phyloP scores from a whole-genome alignment of 2,888 invertebrate species.

The Colostygia pectinataria region DNA sequence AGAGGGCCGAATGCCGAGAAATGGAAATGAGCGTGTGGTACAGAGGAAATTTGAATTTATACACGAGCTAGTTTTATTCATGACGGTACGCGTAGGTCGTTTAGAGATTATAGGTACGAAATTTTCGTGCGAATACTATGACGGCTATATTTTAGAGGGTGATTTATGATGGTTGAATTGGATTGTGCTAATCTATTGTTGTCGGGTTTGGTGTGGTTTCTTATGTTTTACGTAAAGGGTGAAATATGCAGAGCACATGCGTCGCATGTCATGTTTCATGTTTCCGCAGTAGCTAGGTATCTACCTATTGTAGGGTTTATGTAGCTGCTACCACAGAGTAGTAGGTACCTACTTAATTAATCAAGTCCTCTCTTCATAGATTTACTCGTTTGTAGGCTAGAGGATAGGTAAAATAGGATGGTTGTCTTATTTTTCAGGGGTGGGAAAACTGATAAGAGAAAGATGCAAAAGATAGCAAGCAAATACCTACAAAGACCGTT shows the following conservation, averaged over 20 bases:
- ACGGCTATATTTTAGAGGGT: conserved; percentile 44
- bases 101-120: conserved; percentile 54
- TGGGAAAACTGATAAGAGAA: no score
- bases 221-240: conserved; percentile 8
- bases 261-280: neutral
- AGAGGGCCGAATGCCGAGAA: conserved; percentile 65
- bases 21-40: conserved; percentile 81
- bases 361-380: no score
- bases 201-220: conserved; percentile 14
- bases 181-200: conserved; percentile 28
- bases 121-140: conserved; percentile 52
- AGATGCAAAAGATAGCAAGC: no score
- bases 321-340: neutral
- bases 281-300: neutral
- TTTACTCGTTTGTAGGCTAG: no score
- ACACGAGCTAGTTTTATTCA: conserved; percentile 81
- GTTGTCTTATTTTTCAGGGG: no score
- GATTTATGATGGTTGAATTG: conserved; percentile 37
- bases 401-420: no score
- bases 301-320: neutral
- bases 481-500: no score
- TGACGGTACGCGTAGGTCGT: conserved; percentile 59
- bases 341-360: no score
- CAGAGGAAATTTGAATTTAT: conserved; percentile 83
- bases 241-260: neutral